Evolutionary conservation across 2,888 invertebrate genomes (phyloP).

Genomic region (Atrina japonica): DNA sequence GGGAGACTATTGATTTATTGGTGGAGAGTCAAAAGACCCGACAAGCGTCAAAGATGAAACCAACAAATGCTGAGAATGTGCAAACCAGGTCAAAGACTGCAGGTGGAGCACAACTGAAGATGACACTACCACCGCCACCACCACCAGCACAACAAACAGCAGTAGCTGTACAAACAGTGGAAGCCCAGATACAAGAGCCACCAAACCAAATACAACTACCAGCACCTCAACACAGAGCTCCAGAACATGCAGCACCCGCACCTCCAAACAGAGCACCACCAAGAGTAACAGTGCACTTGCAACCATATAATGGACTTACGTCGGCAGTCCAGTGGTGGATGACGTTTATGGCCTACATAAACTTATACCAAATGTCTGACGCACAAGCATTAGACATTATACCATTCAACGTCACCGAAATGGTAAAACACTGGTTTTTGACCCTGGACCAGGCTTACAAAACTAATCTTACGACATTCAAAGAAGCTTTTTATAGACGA

Average conservation of each 20-base stretch:
- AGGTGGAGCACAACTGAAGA: no score
- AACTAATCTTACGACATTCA: background rate
- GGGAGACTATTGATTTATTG: no score
- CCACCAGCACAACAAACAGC: background rate
- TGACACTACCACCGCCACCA: background rate
- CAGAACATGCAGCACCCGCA: background rate
- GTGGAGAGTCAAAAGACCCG: slow-evolving; percentile 8
- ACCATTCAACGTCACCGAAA: slow-evolving; percentile 14
- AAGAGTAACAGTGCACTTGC: slow-evolving; percentile 13
- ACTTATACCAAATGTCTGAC: slow-evolving; percentile 1
- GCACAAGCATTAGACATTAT: background rate
- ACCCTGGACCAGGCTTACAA: background rate
- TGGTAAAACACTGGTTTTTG: slow-evolving; percentile 20
- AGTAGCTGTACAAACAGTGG: background rate
- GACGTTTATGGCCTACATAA: slow-evolving; percentile 7
- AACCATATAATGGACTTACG: slow-evolving; percentile 1
- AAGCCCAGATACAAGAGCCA: no score
- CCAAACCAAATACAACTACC: no score
- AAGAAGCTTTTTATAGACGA: background rate
- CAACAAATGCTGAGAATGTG: background rate
- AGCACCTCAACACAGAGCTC: background rate
- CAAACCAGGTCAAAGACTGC: background rate
- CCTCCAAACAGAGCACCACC: background rate
- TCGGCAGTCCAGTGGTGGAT: slow-evolving; percentile 16
- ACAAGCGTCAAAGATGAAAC: no score